A percentile compares a stretch with the other conserved stretches of the same genome.
Evolutionary conservation across 2,888 invertebrate genomes (phyloP).

Genomic region (Meta bourneti): DNA sequence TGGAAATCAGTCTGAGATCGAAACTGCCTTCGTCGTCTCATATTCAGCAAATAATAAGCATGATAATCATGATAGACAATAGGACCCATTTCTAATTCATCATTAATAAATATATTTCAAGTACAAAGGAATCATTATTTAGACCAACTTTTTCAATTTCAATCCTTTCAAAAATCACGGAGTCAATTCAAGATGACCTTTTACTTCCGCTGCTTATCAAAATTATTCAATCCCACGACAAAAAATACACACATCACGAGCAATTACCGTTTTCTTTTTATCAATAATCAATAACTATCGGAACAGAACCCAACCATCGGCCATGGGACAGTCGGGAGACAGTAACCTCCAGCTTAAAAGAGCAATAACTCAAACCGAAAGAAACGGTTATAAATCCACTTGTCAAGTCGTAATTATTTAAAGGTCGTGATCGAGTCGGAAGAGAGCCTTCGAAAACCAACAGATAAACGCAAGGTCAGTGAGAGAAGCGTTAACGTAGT

Average conservation of each 20-base stretch:
- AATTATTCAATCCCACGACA: background rate
- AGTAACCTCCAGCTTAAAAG: conserved; percentile 10
- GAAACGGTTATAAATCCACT: conserved; percentile 41
- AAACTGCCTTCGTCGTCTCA: too few relatives aligned
- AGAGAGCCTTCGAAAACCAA: conserved; percentile 23
- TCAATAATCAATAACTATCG: conserved; percentile 38
- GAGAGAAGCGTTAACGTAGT: background rate
- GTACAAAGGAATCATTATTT: background rate
- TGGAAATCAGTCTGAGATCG: too few relatives aligned
- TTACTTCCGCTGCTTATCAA: background rate
- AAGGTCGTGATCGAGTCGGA: conserved; percentile 48
- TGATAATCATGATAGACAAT: background rate
- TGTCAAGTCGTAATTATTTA: conserved; percentile 41
- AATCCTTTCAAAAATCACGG: background rate
- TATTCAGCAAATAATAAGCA: too few relatives aligned
- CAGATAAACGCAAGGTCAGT: conserved; percentile 22
- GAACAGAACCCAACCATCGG: background rate
- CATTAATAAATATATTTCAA: background rate
- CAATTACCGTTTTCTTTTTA: conserved; percentile 21
- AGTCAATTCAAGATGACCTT: background rate
- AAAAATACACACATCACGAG: conserved; percentile 4
- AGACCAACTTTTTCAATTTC: background rate
- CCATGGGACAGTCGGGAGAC: conserved; percentile 42
- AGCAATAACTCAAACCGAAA: conserved; percentile 17
- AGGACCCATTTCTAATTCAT: background rate